These are phyloP conservation scores for Leptinotarsa lineolata DNA, from an alignment of 1,140 invertebrate species.

Conservation along the genomic window DNA sequence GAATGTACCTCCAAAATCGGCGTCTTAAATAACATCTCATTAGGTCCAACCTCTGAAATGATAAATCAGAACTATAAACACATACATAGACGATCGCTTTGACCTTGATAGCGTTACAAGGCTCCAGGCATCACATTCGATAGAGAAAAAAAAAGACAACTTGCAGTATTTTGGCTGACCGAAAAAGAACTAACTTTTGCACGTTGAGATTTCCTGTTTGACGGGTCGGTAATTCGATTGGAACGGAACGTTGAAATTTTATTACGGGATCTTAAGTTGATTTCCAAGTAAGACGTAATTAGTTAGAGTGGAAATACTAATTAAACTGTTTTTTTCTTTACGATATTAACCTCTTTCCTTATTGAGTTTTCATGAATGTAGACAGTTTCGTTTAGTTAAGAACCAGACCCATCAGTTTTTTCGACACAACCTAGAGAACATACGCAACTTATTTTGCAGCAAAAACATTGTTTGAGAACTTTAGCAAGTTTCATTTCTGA, in stretches of 20 bases:
- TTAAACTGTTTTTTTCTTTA: no score
- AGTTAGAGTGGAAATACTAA: no score
- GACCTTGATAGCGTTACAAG: constrained; percentile 21
- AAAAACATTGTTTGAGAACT: no score
- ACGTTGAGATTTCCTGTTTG: constrained; percentile 32
- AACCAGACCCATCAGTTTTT: no score
- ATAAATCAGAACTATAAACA: constrained; percentile 17
- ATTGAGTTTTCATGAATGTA: no score
- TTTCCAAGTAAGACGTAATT: no score
- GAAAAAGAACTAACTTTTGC: constrained; percentile 29
- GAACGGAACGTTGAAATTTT: constrained; percentile 1
- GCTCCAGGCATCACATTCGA: constrained; percentile 18
- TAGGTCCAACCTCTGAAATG: background rate
- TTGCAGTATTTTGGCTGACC: constrained; percentile 32
- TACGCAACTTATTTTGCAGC: no score
- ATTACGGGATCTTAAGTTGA: constrained; percentile 2
- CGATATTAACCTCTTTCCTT: no score
- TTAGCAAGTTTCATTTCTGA: no score
- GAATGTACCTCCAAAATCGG: background rate
- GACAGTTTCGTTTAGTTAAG: no score
- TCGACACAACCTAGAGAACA: no score
- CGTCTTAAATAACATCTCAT: background rate
- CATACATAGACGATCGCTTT: constrained; percentile 17
- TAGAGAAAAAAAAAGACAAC: constrained; percentile 25
- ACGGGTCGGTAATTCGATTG: constrained; percentile 22